phyloP scores from a whole-genome alignment of 2,888 invertebrate species.

The Malthinus flaveolus region DNA sequence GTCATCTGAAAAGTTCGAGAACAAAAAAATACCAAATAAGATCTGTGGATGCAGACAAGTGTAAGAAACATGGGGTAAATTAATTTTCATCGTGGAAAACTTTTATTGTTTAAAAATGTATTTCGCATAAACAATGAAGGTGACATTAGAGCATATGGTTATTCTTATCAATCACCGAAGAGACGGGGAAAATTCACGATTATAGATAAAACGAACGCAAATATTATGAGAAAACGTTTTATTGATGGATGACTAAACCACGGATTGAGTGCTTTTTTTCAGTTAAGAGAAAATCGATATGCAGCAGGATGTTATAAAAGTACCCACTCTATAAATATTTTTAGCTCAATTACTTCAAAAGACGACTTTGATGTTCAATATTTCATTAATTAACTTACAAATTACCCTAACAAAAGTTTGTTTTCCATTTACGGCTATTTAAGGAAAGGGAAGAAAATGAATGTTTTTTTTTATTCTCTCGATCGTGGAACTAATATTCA shows the following conservation, averaged over 20 bases:
- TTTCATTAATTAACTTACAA: background rate
- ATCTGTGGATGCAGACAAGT: too few relatives aligned
- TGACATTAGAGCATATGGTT: constrained; percentile 5
- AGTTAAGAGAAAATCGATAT: constrained; percentile 19
- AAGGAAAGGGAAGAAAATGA: too few relatives aligned
- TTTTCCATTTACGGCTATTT: too few relatives aligned
- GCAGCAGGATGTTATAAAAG: constrained; percentile 8
- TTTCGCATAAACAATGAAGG: background rate
- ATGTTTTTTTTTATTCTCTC: too few relatives aligned
- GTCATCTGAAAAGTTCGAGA: too few relatives aligned
- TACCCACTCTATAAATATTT: constrained; percentile 10
- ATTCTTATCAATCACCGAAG: background rate
- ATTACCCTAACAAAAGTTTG: background rate
- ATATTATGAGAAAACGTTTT: constrained; percentile 22
- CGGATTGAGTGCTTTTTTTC: constrained; percentile 12
- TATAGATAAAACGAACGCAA: constrained; percentile 23
- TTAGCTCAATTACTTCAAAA: constrained; percentile 9
- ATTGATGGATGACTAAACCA: constrained; percentile 25
- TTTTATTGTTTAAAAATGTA: background rate
- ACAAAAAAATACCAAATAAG: too few relatives aligned
- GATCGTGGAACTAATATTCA: too few relatives aligned
- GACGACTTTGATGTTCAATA: background rate
- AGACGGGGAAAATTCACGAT: constrained; percentile 2
- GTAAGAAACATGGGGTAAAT: background rate
- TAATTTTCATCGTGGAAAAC: background rate